Evolutionary conservation across 2,113 vertebrate genomes (phyloP), one percentile per base, ranked within the genome.

Genomic region (Tachuris rubrigastra): DNA sequence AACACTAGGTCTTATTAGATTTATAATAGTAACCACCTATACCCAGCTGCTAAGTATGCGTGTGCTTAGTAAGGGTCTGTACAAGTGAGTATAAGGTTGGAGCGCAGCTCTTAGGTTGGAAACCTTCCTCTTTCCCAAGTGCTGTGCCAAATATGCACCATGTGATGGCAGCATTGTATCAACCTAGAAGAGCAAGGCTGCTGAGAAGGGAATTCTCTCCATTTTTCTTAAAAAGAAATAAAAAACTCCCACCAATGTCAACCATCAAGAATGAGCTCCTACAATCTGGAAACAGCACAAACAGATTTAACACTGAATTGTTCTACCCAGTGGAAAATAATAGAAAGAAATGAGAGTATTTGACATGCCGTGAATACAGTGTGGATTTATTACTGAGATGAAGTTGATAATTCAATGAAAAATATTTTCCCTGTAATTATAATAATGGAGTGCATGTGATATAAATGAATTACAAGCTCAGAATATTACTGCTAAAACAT

Each of bases 141-240:
- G 44, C 37, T 68, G n/a, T 65, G 9, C 23, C 67, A 10, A 8
- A 4, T 4, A 1, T 3, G 22, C 1, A 28, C 97, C 98, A 95
- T 65, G 37, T 39, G 98, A 97, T 95, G 98, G 98, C 98, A 98
- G 97, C 95, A 93, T 98, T 91, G 97, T 37, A 91, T 94, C 93
- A 73, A 65, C 77, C 31, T 86, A 86, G 49, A 59, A 46, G 7
- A 44, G 18, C 21, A 58, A 44, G 21, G 22, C 30, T 35, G 9
- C 0, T 25, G 13, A 50, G 8, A n/a, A 27, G 14, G 30, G n/a
- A 82, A 60, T 74, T 31, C 33, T 72, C 15, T 59, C 28, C 1
- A 9, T 66, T 67, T 86, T 87, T 63, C 60, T 39, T 80, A 37
- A 56, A 74, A 80, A 68, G 8, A 82, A 90, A 73, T n/a, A 31